A percentile compares a stretch with the other conserved stretches of the same genome.
These are phyloP conservation scores for Megaceryle maxima DNA, from an alignment of 2,113 vertebrate species.

Conservation along the genomic window DNA sequence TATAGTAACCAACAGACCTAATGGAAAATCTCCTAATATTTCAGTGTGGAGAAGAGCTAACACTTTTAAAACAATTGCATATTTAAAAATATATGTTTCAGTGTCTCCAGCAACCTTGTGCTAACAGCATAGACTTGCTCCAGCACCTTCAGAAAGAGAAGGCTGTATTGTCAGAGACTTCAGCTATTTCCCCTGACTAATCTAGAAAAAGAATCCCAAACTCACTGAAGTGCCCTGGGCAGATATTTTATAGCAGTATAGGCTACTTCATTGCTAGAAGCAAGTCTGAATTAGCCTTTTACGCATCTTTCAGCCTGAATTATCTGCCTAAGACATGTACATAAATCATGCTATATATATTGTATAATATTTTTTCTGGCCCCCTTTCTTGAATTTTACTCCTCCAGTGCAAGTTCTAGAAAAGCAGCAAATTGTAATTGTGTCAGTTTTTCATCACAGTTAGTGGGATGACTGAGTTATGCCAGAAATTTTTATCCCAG, in stretches of 20 bases:
- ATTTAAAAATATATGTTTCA: constrained; percentile 35
- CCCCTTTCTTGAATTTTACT: constrained; percentile 1
- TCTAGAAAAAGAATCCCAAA: constrained; percentile 63
- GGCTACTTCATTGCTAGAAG: constrained; percentile 53
- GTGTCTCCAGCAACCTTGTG: background rate
- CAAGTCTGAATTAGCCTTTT: constrained; percentile 64
- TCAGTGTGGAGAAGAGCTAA: background rate
- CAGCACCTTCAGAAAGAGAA: constrained; percentile 29
- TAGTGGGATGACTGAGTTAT: constrained; percentile 12
- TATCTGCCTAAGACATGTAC: constrained; percentile 44
- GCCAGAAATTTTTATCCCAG: constrained; percentile 22
- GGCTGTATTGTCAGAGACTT: constrained; percentile 41
- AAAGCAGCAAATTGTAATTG: constrained; percentile 23
- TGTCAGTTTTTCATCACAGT: constrained; percentile 16
- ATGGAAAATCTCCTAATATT: background rate
- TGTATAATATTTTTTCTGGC: constrained; percentile 12
- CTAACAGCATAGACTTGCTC: constrained; percentile 3
- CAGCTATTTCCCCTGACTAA: constrained; percentile 55
- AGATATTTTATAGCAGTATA: constrained; percentile 54
- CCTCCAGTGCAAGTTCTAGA: background rate
- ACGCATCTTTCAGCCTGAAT: constrained; percentile 58
- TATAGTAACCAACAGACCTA: background rate
- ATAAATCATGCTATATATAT: constrained; percentile 53
- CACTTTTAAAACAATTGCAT: background rate
- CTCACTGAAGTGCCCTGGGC: constrained; percentile 64